A percentile compares a stretch with the other conserved stretches of the same genome.
These are phyloP conservation scores for Alviniconcha strummeri DNA, from an alignment of 2,888 invertebrate genomes.

Conservation along the genomic window DNA sequence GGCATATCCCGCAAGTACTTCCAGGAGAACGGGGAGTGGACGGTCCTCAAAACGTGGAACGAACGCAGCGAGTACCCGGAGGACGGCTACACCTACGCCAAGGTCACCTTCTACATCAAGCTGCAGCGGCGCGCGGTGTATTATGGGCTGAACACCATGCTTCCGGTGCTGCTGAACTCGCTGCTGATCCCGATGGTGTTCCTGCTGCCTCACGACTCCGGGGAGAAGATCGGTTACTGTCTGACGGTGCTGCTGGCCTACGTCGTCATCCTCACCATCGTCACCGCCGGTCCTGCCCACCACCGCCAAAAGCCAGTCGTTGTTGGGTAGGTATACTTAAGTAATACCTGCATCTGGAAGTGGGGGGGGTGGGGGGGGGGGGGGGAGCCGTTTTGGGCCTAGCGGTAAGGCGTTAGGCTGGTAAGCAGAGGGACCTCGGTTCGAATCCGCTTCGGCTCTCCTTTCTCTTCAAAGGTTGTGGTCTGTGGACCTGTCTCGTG, in stretches of 20 bases:
- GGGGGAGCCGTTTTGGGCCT: too few species aligned
- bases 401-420: too few species aligned
- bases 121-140: conserved; percentile 35
- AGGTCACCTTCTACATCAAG: conserved; percentile 34
- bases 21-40: conserved; percentile 40
- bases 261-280: conserved; percentile 42
- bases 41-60: conserved; percentile 26
- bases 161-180: conserved; percentile 42
- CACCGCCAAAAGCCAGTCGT: conserved; percentile 38
- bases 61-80: conserved; percentile 13
- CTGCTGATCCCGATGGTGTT: conserved; percentile 41
- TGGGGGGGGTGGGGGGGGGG: too few species aligned
- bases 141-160: conserved; percentile 42
- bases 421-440: too few species aligned
- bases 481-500: too few species aligned
- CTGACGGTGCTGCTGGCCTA: conserved; percentile 43
- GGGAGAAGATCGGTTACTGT: conserved; percentile 45
- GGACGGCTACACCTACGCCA: conserved; percentile 31
- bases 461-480: too few species aligned
- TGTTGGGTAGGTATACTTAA: conserved; percentile 36
- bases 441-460: too few species aligned
- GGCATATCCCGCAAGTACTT: conserved; percentile 26
- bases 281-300: conserved; percentile 42
- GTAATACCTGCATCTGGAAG: too few species aligned
- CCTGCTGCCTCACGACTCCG: conserved; percentile 43